These are phyloP conservation scores for Hippasteria phrygiana DNA, from an alignment of 53 echinoderm and acorn worm species.

Conservation along the genomic window DNA sequence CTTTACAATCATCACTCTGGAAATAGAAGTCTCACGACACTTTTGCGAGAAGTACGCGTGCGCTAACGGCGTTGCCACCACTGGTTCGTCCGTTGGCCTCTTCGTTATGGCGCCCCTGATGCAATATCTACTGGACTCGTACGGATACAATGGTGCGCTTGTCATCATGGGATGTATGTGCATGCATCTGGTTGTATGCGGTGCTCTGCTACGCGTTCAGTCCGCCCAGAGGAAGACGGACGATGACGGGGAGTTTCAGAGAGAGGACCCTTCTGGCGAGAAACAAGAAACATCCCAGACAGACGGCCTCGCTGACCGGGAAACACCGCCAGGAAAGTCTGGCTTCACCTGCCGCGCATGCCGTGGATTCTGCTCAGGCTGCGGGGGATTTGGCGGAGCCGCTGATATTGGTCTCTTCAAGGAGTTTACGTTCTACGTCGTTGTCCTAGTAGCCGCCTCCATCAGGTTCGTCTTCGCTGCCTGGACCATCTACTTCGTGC, in stretches of 20 bases:
- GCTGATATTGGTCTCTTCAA: neutral
- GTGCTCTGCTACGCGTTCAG: neutral
- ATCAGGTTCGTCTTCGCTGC: neutral
- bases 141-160: neutral
- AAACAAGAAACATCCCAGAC: neutral
- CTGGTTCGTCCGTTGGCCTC: conserved; percentile 9
- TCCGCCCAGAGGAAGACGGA: neutral
- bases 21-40: neutral
- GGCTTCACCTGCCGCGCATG: neutral
- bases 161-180: neutral
- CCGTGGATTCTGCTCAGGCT: neutral
- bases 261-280: neutral
- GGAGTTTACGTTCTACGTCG: neutral
- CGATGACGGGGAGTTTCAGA: neutral
- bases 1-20: neutral
- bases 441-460: neutral
- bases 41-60: neutral
- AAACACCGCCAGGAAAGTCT: neutral
- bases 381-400: neutral
- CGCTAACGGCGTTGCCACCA: neutral
- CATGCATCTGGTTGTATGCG: neutral
- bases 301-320: neutral
- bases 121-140: neutral
- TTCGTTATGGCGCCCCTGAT: conserved; percentile 2
- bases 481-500: conserved; percentile 17